A percentile compares a stretch with the other conserved stretches of the same genome.
These are phyloP conservation scores for Epizoanthus fatuus DNA, from an alignment of 92 coral and sea anemone genomes.

Conservation along the genomic window DNA sequence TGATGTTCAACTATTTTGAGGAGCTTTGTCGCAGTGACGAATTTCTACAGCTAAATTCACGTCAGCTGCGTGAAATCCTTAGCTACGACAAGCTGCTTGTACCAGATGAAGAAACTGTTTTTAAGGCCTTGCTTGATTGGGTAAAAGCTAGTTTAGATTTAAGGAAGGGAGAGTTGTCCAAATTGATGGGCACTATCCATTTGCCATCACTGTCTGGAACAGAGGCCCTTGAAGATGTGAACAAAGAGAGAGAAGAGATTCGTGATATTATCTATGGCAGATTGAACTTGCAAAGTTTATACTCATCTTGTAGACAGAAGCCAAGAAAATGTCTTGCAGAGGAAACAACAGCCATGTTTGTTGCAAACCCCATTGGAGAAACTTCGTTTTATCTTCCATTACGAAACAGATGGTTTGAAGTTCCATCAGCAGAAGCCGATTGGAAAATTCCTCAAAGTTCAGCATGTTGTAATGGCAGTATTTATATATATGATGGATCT, in stretches of 20 bases:
- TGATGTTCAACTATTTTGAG: slow-evolving; percentile 15
- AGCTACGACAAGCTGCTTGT: not conserved
- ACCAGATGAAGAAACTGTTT: slow-evolving; percentile 12
- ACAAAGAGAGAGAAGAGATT: not conserved
- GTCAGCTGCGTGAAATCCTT: slow-evolving; percentile 2
- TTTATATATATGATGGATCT: not conserved
- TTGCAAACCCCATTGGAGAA: too few relatives aligned
- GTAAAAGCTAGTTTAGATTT: not conserved
- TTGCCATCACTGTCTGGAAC: not conserved
- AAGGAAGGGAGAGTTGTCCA: not conserved
- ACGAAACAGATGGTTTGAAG: slow-evolving; percentile 8
- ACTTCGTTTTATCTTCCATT: not conserved
- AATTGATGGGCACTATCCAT: not conserved
- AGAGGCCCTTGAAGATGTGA: not conserved
- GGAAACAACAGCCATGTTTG: not conserved
- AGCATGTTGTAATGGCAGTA: slow-evolving; percentile 17
- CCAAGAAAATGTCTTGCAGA: slow-evolving; percentile 6
- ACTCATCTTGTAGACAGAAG: slow-evolving; percentile 16
- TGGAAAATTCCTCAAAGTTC: slow-evolving; percentile 11
- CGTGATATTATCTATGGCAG: not conserved
- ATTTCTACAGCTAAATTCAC: not conserved
- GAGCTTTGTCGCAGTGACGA: slow-evolving; percentile 24
- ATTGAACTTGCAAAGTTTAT: not conserved
- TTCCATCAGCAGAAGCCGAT: not conserved
- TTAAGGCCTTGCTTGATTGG: slow-evolving; percentile 16